phyloP scores from a whole-genome alignment of 2,797 vertebrate species.

The Pelochelys cantorii region DNA sequence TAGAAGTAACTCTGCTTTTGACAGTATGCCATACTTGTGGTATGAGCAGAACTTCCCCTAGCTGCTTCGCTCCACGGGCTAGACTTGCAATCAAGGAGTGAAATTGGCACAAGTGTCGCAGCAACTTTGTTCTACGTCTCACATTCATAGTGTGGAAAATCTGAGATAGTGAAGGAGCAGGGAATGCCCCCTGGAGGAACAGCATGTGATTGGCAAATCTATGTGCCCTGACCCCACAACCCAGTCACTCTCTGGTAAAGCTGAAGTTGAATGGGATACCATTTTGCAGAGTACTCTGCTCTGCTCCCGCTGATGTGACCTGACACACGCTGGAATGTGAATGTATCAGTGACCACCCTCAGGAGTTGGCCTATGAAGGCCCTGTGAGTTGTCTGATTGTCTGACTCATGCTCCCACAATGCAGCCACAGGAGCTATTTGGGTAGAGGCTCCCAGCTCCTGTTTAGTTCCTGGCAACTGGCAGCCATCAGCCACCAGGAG shows the following conservation, averaged over 20 bases:
- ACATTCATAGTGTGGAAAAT: neutral
- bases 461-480: neutral
- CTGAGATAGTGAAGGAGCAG: neutral
- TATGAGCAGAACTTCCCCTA: neutral
- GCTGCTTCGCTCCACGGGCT: neutral
- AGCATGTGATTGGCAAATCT: neutral
- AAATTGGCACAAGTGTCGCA: neutral
- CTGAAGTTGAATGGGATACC: neutral
- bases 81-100: neutral
- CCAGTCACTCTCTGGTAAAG: neutral
- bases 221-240: neutral
- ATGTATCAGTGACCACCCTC: neutral
- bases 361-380: neutral
- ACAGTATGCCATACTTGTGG: accelerated
- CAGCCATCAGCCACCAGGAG: neutral
- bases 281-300: neutral
- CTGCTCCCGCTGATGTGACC: neutral
- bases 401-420: neutral
- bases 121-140: neutral
- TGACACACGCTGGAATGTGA: neutral
- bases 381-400: neutral
- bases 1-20: neutral
- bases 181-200: neutral
- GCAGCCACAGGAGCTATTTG: neutral
- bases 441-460: neutral